Conservation (phyloP, 2,797 vertebrate genomes). For the Carapus acus region DNA sequence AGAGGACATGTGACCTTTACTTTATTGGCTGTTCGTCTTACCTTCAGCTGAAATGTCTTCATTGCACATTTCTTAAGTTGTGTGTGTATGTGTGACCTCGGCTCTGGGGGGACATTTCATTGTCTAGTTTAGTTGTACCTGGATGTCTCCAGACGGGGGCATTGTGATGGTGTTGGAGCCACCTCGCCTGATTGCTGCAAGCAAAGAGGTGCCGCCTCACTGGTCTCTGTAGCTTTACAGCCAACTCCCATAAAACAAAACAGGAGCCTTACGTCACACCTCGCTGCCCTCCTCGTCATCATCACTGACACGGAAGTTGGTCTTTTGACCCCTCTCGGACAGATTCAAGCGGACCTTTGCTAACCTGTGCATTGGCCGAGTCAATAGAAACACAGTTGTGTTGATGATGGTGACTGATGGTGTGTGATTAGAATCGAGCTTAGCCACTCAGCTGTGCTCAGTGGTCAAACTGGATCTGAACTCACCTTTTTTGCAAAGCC, state of each 20-base stretch:
- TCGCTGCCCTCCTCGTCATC: conserved; percentile 3
- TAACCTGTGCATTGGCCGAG: too few relatives aligned
- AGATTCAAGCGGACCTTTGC: too few relatives aligned
- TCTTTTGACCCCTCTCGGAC: too few relatives aligned
- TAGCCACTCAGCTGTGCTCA: too few relatives aligned
- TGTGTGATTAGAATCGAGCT: too few relatives aligned
- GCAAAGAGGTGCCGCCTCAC: too few relatives aligned
- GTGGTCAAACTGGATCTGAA: too few relatives aligned
- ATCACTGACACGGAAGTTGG: too few relatives aligned
- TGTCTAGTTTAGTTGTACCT: background rate
- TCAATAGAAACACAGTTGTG: too few relatives aligned
- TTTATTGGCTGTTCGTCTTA: conserved; percentile 3
- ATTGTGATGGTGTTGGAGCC: conserved; percentile 21
- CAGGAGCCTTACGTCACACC: conserved; percentile 5
- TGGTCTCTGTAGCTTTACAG: conserved; percentile 2
- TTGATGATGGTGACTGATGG: too few relatives aligned
- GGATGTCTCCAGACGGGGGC: background rate
- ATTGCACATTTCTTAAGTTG: background rate
- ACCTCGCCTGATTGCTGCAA: conserved; percentile 10
- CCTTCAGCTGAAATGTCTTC: conserved; percentile 5
- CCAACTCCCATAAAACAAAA: background rate
- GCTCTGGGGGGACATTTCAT: background rate
- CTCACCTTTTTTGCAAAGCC: too few relatives aligned
- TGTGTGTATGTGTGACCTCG: background rate
- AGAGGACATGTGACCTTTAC: too few relatives aligned